phyloP scores from a whole-genome alignment of 2,888 invertebrate genomes.

The Malthinus flaveolus region DNA sequence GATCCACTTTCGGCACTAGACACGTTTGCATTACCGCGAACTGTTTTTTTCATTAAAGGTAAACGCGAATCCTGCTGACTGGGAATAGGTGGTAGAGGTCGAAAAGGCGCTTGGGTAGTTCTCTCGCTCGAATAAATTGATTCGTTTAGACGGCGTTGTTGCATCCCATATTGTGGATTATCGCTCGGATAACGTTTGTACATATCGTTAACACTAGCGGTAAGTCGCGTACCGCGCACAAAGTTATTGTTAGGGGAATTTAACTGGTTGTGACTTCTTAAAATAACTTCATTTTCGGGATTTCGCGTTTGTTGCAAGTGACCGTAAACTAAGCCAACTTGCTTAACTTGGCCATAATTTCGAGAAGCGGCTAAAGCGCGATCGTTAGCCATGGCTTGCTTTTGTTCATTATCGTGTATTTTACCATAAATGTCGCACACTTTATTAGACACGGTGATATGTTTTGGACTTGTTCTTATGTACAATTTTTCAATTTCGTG shows the following conservation, averaged over 20 bases:
- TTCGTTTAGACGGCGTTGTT: slow-evolving; percentile 9
- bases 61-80: slow-evolving; percentile 34
- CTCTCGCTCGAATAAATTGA: slow-evolving; percentile 2
- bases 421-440: slow-evolving; percentile 54
- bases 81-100: slow-evolving; percentile 55
- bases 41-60: slow-evolving; percentile 22
- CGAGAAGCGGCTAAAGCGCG: background rate
- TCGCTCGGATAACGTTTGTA: slow-evolving; percentile 38
- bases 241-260: slow-evolving; percentile 38
- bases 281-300: slow-evolving; percentile 30
- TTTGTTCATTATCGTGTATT: slow-evolving; percentile 48
- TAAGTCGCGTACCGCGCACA: slow-evolving; percentile 49
- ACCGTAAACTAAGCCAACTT: slow-evolving; percentile 50
- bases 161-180: slow-evolving; percentile 12
- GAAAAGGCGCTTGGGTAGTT: slow-evolving; percentile 38
- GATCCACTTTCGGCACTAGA: slow-evolving; percentile 73
- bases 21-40: slow-evolving; percentile 42
- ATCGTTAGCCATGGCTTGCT: slow-evolving; percentile 20
- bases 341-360: slow-evolving; percentile 35
- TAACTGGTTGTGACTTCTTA: slow-evolving; percentile 39
- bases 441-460: slow-evolving; percentile 48
- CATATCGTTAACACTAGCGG: slow-evolving; percentile 54
- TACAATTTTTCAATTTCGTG: slow-evolving; percentile 19
- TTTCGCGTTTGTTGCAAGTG: slow-evolving; percentile 44
- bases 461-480: slow-evolving; percentile 31